Evolutionary conservation across 1,140 invertebrate genomes (phyloP), one percentile per base, ranked within the genome.

Genomic region (Lutraria rhynchaena): DNA sequence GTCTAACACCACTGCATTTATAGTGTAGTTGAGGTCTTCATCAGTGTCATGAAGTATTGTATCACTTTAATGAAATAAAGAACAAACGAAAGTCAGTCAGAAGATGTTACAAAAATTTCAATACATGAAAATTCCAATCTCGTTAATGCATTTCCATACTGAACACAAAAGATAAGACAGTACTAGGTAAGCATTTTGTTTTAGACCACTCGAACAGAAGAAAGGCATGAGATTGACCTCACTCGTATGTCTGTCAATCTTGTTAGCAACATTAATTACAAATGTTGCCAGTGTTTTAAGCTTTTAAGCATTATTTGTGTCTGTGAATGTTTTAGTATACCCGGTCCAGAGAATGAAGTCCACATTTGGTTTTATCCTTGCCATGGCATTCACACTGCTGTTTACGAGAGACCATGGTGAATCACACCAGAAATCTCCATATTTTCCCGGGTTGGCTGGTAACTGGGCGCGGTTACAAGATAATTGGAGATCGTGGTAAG

Each of bases 331-430:
- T 24, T 5, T 9, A 35, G 92, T 94, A 94, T 93, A 97, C 97
- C 97, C 97, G n/a, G 97, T 98, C 97, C 97, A 98, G 11, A 98
- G 92, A 3, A 98, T 95, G 89, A 98, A 98, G 92, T 98, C 96
- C 17, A 97, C 96, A 61, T 90, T 81, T 87, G 96, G 95, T 88
- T 96, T 95, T 11, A 95, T 95, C 83, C 95, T 95, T 69, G 95
- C 94, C 97, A 98, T 98, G 67, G 95, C 95, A 85, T 94, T 93
- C 11, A 96, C 95, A 3, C 96, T 96, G 27, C 96, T 96, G 89
- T 97, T 95, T 69, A 98, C 95, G n/a, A 98, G 94, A 70, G 94
- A 93, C 94, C 96, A 96, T 0, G 97, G 96, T 76, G 96, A 95
- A 88, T 98, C 96, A 92, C 97, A 98, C 67, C 94, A 95, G 92